Percentiles rank a stretch among this genome's conserved stretches.
Conservation (phyloP, 2,797 vertebrate genomes). For the Spea hammondii region DNA sequence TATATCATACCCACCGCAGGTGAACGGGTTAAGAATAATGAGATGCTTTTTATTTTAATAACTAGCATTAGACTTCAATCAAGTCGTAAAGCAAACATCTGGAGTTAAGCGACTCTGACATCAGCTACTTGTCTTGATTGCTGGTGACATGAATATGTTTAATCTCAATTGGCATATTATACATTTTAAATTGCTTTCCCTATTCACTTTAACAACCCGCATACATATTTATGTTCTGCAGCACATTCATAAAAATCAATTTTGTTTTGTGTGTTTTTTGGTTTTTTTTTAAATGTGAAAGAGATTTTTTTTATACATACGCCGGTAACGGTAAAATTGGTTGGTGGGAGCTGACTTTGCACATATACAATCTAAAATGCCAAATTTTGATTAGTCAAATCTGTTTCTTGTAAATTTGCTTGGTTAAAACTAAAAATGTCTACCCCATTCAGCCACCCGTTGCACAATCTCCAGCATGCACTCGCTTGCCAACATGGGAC, state of each 20-base stretch:
- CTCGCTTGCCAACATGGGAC: too few species aligned
- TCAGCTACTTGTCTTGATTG: conserved; percentile 44
- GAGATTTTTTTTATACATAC: neutral
- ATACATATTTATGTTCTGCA: conserved; percentile 40
- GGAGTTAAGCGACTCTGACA: conserved; percentile 44
- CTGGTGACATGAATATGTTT: conserved; percentile 41
- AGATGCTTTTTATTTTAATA: conserved; percentile 27
- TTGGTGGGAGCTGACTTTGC: neutral
- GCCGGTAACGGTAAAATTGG: neutral
- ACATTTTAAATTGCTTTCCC: conserved; percentile 39
- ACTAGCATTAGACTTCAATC: conserved; percentile 37
- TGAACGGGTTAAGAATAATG: conserved; percentile 25
- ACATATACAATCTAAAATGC: neutral
- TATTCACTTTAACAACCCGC: conserved; percentile 41
- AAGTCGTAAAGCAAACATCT: conserved; percentile 40
- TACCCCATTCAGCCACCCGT: too few species aligned
- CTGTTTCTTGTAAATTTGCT: too few species aligned
- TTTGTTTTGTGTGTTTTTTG: neutral
- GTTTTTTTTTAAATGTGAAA: neutral
- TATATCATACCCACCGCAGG: neutral
- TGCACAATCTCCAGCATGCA: too few species aligned
- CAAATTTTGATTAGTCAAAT: too few species aligned
- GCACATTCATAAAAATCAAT: conserved; percentile 12
- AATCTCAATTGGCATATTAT: conserved; percentile 43
- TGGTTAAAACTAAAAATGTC: neutral